Evolutionary conservation across 2,113 vertebrate species (phyloP).

Genomic region (Cyphotilapia sp.): DNA sequence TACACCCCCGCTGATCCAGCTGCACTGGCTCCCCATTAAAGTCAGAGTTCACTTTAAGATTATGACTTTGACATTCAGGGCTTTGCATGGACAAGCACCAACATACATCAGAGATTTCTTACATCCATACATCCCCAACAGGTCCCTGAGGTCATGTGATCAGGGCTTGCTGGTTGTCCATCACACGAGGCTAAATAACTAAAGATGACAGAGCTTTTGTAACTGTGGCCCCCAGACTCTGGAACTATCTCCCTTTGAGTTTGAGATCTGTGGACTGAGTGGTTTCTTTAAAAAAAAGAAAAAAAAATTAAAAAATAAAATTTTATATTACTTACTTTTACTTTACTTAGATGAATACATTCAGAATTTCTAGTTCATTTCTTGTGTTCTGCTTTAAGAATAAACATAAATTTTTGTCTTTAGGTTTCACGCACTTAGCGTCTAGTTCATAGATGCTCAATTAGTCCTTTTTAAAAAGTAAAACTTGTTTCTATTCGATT

Average conservation of each 20-base stretch:
- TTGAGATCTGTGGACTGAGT: not conserved
- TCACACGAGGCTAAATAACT: not conserved
- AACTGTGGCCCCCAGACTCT: not conserved
- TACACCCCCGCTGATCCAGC: accelerated
- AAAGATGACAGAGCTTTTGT: not conserved
- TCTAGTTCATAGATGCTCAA: not conserved
- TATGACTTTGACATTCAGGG: accelerated
- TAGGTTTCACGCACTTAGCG: not conserved
- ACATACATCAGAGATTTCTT: not conserved
- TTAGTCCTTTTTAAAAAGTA: not conserved
- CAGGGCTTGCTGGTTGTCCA: not conserved
- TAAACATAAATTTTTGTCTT: accelerated
- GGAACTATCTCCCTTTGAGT: not conserved
- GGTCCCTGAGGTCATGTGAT: not conserved
- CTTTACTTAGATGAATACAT: not conserved
- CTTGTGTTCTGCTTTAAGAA: not conserved
- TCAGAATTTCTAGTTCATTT: not conserved
- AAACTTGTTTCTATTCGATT: not conserved
- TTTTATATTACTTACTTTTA: not conserved
- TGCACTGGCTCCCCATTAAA: not conserved
- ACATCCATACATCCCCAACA: not conserved
- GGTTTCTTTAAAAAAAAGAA: not conserved
- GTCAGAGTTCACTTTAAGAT: not conserved
- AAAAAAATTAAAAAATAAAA: not conserved
- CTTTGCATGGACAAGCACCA: not conserved